These are phyloP conservation scores for Bombyx mandarina DNA, from an alignment of 1,140 invertebrate genomes.

Conservation along the genomic window DNA sequence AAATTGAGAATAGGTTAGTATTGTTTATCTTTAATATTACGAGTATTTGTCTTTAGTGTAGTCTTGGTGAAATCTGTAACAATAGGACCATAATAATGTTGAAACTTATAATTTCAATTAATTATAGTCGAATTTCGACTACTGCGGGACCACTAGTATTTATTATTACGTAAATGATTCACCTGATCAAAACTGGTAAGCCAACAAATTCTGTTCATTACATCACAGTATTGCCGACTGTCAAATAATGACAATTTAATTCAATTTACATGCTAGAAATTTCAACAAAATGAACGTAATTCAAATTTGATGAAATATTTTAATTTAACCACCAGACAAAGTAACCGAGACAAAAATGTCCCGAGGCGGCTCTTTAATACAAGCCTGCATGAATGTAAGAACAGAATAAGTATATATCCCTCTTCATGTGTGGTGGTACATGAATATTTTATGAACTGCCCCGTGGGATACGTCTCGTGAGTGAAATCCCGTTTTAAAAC, in stretches of 20 bases:
- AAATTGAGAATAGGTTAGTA: no score
- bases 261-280: no score
- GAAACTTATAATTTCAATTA: no score
- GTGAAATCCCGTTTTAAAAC: constrained; percentile 37
- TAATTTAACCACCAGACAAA: background rate
- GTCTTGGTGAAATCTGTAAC: no score
- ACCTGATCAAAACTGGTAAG: background rate
- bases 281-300: background rate
- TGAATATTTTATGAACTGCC: constrained; percentile 39
- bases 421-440: constrained; percentile 20
- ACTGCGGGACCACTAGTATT: no score
- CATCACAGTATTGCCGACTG: no score
- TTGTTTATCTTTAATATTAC: no score
- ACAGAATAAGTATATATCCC: constrained; percentile 3
- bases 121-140: no score
- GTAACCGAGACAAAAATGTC: background rate
- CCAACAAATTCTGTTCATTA: background rate
- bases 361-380: constrained; percentile 1
- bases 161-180: background rate
- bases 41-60: no score
- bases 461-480: constrained; percentile 23
- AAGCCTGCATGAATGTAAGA: background rate
- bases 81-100: no score
- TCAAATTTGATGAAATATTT: background rate
- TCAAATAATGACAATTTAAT: no score